These are phyloP conservation scores for Andrena bicolor DNA, from an alignment of 2,888 invertebrate genomes.

Conservation along the genomic window DNA sequence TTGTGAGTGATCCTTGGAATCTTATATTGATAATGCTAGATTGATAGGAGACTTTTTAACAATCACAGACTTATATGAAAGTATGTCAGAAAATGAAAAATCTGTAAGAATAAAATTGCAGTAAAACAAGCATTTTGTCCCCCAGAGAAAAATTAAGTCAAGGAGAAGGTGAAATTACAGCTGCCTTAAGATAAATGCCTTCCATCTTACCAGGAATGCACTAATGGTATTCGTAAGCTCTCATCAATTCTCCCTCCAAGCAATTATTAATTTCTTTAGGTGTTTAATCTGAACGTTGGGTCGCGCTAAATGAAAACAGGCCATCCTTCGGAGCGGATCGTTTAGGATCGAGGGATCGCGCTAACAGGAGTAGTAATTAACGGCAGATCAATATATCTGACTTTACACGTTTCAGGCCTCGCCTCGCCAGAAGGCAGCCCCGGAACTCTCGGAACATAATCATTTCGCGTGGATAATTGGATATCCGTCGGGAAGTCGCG, in stretches of 20 bases:
- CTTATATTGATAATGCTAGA: too few relatives aligned
- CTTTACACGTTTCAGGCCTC: conserved; percentile 17
- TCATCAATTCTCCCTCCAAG: background rate
- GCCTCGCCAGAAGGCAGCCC: too few relatives aligned
- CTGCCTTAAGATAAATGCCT: too few relatives aligned
- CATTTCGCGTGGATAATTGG: conserved; percentile 9
- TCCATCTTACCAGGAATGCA: background rate
- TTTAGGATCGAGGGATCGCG: conserved; percentile 13
- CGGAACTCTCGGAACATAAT: conserved; percentile 23
- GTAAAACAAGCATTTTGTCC: too few relatives aligned
- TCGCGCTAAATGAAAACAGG: background rate
- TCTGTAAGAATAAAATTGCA: too few relatives aligned
- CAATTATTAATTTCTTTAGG: conserved; percentile 32
- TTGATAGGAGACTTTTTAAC: too few relatives aligned
- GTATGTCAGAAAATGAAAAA: too few relatives aligned
- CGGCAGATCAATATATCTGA: conserved; percentile 45
- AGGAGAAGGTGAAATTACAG: too few relatives aligned
- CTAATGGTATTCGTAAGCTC: background rate
- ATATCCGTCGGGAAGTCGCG: conserved; percentile 7
- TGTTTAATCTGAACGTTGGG: conserved; percentile 5
- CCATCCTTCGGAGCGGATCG: conserved; percentile 29
- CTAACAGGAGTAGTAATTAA: conserved; percentile 34
- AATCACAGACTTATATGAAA: too few relatives aligned
- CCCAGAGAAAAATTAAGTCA: too few relatives aligned
- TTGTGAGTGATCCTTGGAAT: too few relatives aligned